Evolutionary conservation across 92 coral and sea anemone genomes (phyloP).

Genomic region (Pocillopora meandrina): DNA sequence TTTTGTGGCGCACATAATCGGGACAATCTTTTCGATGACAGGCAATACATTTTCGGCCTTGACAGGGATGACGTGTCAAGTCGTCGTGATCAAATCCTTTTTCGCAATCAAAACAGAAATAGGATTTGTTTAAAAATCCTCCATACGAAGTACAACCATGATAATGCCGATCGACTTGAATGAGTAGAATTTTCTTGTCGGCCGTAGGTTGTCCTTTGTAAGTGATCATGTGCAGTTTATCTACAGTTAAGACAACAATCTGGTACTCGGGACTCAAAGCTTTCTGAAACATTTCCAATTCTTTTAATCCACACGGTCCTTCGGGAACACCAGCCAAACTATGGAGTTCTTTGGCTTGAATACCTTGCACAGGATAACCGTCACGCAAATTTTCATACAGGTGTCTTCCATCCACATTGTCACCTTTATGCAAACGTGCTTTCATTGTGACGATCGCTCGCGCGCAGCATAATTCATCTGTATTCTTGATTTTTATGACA

Average conservation of each 20-base stretch:
- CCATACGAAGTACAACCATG: conserved; percentile 20
- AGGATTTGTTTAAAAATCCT: conserved; percentile 15
- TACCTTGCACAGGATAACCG: conserved; percentile 8
- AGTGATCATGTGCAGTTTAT: conserved; percentile 4
- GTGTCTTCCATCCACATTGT: conserved; percentile 4
- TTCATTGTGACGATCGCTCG: conserved; percentile 26
- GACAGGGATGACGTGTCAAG: conserved; percentile 8
- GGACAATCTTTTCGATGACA: conserved; percentile 13
- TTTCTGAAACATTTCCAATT: conserved; percentile 1
- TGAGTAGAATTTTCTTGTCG: background rate
- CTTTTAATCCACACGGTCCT: background rate
- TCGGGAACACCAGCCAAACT: conserved; percentile 26
- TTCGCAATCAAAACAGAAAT: conserved; percentile 32
- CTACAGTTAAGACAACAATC: conserved; percentile 21
- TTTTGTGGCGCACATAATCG: background rate
- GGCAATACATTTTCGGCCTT: conserved; percentile 23
- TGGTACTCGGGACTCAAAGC: background rate
- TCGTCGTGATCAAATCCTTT: conserved; percentile 22
- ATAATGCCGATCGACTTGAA: conserved; percentile 15
- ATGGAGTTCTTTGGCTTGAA: conserved; percentile 13
- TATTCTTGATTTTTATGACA: conserved; percentile 19
- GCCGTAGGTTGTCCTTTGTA: conserved; percentile 19
- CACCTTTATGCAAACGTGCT: background rate
- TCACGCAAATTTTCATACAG: conserved; percentile 6
- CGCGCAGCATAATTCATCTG: conserved; percentile 31